Evolutionary conservation across 2,888 invertebrate species (phyloP).

Genomic region (Dinocampus coccinellae): DNA sequence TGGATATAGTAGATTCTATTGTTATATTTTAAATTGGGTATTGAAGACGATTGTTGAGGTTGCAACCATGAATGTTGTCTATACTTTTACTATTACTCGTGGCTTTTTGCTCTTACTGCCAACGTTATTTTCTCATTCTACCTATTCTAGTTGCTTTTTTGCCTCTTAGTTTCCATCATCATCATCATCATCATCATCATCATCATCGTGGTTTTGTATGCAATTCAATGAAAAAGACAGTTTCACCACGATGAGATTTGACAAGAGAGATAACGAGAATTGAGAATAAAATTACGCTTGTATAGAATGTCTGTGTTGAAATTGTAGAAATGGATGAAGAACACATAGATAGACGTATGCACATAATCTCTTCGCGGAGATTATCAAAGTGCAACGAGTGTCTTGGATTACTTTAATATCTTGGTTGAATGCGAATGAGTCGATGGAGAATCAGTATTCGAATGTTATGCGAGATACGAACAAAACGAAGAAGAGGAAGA

Average conservation of each 20-base stretch:
- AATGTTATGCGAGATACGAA: background rate
- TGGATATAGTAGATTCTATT: slow-evolving; percentile 9
- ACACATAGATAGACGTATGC: background rate
- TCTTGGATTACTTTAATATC: background rate
- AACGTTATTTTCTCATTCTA: no score
- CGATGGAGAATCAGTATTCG: slow-evolving; percentile 12
- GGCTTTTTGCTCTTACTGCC: background rate
- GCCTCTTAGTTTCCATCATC: slow-evolving; percentile 14
- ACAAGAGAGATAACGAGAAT: slow-evolving; percentile 9
- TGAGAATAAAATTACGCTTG: slow-evolving; percentile 2
- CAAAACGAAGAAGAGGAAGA: background rate
- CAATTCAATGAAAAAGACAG: slow-evolving; percentile 19
- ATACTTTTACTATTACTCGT: background rate
- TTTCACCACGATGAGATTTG: slow-evolving; percentile 21
- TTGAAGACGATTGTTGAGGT: slow-evolving; percentile 11
- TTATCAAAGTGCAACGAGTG: background rate
- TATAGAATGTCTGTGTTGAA: slow-evolving; percentile 6
- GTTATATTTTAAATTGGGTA: slow-evolving; percentile 15
- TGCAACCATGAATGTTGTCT: background rate
- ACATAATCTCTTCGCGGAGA: background rate
- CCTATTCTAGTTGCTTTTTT: no score
- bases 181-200: no score
- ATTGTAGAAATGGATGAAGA: background rate
- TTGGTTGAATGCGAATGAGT: background rate
- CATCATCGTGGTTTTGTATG: slow-evolving; percentile 21